A percentile compares a stretch with the other conserved stretches of the same genome.
These are phyloP conservation scores for Melieria picta DNA, from an alignment of 2,888 invertebrate species.

Conservation along the genomic window DNA sequence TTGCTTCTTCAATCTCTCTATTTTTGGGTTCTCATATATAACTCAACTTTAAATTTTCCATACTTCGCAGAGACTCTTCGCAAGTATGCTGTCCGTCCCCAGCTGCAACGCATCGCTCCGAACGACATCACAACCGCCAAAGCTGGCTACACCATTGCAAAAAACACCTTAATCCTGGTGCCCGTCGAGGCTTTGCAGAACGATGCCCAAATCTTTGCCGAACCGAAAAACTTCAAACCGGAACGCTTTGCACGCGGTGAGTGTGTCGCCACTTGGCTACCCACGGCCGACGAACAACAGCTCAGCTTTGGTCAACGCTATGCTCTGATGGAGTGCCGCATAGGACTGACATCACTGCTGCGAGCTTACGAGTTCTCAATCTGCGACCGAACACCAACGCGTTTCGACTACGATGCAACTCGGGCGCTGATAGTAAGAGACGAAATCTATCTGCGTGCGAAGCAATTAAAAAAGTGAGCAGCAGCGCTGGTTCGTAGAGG, in stretches of 20 bases:
- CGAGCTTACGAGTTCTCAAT: conserved; percentile 51
- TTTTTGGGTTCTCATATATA: conserved; percentile 67
- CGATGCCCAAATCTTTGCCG: conserved; percentile 66
- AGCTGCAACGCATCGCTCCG: conserved; percentile 67
- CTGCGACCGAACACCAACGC: conserved; percentile 50
- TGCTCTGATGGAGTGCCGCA: conserved; percentile 56
- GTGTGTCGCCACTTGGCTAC: conserved; percentile 54
- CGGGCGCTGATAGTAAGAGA: conserved; percentile 42
- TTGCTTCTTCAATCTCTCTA: neutral
- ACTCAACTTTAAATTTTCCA: conserved; percentile 67
- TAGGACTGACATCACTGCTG: conserved; percentile 56
- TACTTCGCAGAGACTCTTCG: conserved; percentile 68
- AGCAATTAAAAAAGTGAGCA: conserved; percentile 1
- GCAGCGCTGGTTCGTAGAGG: no score
- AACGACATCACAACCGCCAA: conserved; percentile 68
- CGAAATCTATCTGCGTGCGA: conserved; percentile 46
- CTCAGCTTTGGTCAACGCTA: conserved; percentile 62
- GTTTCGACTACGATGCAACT: conserved; percentile 45
- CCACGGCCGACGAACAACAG: conserved; percentile 63
- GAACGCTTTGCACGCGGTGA: conserved; percentile 68
- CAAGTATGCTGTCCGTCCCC: conserved; percentile 68
- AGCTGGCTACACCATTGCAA: conserved; percentile 67
- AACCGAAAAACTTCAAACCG: conserved; percentile 72
- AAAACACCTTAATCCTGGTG: conserved; percentile 52
- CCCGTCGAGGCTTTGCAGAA: conserved; percentile 68